Evolutionary conservation across 2,888 invertebrate genomes (phyloP), one percentile per base, ranked within the genome.

Genomic region (Acanthosoma haemorrhoidale): DNA sequence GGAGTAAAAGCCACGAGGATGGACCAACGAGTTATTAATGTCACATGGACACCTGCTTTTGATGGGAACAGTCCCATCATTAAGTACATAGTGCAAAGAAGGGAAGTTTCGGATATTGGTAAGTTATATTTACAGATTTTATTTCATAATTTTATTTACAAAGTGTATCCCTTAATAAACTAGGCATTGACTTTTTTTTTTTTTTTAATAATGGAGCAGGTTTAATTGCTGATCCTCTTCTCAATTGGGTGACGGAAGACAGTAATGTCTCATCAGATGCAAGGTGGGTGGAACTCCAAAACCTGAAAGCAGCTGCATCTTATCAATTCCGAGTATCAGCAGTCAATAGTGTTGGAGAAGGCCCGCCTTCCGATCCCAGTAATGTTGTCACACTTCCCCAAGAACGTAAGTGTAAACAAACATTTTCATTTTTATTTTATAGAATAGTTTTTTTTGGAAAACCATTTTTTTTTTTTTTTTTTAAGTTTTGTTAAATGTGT

Each of bases 301-400:
- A 91, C 78, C 83, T 98, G 60, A 94, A 94, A 80, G 97, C 98
- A 0, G 96, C 97, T 0, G 91, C 94, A 0, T 90, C 92, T 0
- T 99, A 98, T 80, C 95, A 96, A 80, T 99, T 99, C 81, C 85
- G 97, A 73, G 92, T 99, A n/a, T 92, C 92, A 73, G 96, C 98
- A 13, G 91, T 96, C 11, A 99, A 99, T 81, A 90, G 91, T 63
- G 96, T 97, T 1, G 98, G 98, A 0, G 94, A 96, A 79, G 97
- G 98, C 3, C 88, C 91, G 1, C 88, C 94, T 2, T 96, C 96
- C 0, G 89, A 90, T 71, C 90, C 96, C 0, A 94, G 94, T 75
- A 93, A 93, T 77, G 86, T 91, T 67, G 87, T 99, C 68, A 90
- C 91, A 76, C 83, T 99, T 75, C 98, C 98, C 0, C 96, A 97